Evolutionary conservation across 2,888 invertebrate species (phyloP).

Genomic region (Gryllus longicercus): DNA sequence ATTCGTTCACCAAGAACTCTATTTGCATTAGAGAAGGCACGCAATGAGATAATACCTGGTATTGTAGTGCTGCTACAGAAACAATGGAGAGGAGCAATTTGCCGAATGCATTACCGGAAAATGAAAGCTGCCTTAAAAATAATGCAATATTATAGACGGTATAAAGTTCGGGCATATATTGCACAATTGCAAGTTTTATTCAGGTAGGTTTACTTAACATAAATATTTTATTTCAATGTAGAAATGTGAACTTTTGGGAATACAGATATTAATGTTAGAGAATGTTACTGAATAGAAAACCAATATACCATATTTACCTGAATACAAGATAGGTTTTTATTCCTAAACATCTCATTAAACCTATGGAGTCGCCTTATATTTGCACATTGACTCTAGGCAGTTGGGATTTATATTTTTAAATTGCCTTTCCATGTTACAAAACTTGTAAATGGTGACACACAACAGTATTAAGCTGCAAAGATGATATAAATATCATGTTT

Average conservation of each 20-base stretch:
- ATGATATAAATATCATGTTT: no score
- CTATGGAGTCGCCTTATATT: no score
- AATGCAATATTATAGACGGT: slow-evolving; percentile 73
- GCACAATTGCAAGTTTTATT: slow-evolving; percentile 62
- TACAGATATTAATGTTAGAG: neutral
- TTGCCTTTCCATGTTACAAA: no score
- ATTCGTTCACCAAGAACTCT: slow-evolving; percentile 89
- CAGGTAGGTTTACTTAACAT: slow-evolving; percentile 44
- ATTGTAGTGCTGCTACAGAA: slow-evolving; percentile 93
- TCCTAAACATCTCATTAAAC: no score
- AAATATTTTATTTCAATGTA: no score
- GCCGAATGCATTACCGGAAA: slow-evolving; percentile 73
- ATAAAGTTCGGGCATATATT: slow-evolving; percentile 72
- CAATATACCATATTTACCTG: no score
- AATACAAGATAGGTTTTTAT: no score
- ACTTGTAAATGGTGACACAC: no score
- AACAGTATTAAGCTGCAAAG: no score
- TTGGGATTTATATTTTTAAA: no score
- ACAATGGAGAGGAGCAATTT: slow-evolving; percentile 82
- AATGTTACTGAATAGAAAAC: neutral
- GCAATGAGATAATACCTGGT: slow-evolving; percentile 83
- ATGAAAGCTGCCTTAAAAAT: slow-evolving; percentile 83
- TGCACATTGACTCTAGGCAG: no score
- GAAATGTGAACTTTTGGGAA: neutral
- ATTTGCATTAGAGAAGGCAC: slow-evolving; percentile 80